Evolutionary conservation across 53 echinoderm and acorn worm species (phyloP).

Genomic region (Henricia sp.): DNA sequence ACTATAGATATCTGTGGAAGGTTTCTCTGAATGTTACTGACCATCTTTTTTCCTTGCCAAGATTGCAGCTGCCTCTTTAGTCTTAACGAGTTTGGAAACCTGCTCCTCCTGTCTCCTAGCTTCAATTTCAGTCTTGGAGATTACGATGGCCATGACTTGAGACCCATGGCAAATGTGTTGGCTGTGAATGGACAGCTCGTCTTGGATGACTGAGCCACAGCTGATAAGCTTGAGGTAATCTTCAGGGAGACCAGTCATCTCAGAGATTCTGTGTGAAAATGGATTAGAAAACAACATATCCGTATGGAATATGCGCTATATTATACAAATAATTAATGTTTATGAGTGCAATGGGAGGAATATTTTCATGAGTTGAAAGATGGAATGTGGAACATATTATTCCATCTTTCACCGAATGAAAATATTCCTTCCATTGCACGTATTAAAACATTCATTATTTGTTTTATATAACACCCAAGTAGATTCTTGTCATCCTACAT

Average conservation of each 20-base stretch:
- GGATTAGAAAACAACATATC: no score
- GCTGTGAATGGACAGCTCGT: slow-evolving; percentile 55
- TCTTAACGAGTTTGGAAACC: slow-evolving; percentile 67
- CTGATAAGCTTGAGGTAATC: slow-evolving; percentile 90
- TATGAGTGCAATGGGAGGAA: no score
- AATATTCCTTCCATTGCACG: no score
- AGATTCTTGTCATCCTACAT: no score
- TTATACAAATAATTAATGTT: no score
- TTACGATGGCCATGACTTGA: slow-evolving; percentile 94
- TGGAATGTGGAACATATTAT: not conserved
- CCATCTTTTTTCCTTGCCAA: slow-evolving; percentile 89
- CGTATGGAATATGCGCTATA: no score
- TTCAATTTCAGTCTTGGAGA: slow-evolving; percentile 79
- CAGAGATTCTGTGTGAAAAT: slow-evolving; percentile 66
- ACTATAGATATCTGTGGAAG: not conserved
- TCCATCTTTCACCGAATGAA: not conserved
- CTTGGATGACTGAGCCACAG: slow-evolving; percentile 83
- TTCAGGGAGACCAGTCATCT: slow-evolving; percentile 47
- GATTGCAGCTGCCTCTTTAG: slow-evolving; percentile 90
- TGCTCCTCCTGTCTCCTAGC: slow-evolving; percentile 76
- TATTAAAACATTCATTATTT: no score
- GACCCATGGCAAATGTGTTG: slow-evolving; percentile 71
- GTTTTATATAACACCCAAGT: no score
- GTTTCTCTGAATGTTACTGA: slow-evolving; percentile 8
- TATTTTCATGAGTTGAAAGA: no score